Conservation (phyloP, 2,113 vertebrate genomes). For the Promerops cafer region DNA sequence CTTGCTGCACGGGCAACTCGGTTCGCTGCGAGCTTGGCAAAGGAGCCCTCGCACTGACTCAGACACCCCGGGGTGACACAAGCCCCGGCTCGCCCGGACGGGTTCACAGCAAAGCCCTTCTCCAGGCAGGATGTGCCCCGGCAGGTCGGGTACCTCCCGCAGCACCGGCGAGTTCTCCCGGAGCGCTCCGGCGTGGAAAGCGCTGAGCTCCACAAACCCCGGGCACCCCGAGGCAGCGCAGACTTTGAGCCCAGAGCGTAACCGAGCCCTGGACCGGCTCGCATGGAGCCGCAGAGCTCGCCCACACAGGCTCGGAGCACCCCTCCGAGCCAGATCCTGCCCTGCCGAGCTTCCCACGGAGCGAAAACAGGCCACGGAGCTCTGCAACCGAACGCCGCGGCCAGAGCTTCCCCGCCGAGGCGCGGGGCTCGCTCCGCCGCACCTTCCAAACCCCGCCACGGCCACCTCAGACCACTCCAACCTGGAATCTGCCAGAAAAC, state of each 20-base stretch:
- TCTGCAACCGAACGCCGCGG: fast-evolving
- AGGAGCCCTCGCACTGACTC: background rate
- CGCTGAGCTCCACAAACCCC: background rate
- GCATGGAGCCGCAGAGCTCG: fast-evolving
- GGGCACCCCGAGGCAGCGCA: background rate
- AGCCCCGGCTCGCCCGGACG: background rate
- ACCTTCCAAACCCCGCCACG: background rate
- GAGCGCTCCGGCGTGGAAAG: background rate
- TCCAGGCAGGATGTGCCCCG: background rate
- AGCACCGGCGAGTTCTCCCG: background rate
- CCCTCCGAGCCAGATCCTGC: fast-evolving
- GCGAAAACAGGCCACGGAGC: background rate
- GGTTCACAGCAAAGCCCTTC: background rate
- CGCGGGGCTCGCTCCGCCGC: background rate
- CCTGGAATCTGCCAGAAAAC: background rate
- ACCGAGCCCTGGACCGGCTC: fast-evolving
- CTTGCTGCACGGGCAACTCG: fast-evolving
- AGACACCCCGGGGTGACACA: background rate
- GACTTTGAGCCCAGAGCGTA: fast-evolving
- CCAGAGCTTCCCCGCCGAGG: background rate
- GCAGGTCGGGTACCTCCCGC: background rate
- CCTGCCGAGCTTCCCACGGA: background rate
- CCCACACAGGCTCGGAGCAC: background rate
- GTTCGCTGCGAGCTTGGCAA: background rate
- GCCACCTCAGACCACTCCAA: fast-evolving